These are phyloP conservation scores for Lethrus apterus DNA, from an alignment of 1,140 invertebrate genomes.

Conservation along the genomic window DNA sequence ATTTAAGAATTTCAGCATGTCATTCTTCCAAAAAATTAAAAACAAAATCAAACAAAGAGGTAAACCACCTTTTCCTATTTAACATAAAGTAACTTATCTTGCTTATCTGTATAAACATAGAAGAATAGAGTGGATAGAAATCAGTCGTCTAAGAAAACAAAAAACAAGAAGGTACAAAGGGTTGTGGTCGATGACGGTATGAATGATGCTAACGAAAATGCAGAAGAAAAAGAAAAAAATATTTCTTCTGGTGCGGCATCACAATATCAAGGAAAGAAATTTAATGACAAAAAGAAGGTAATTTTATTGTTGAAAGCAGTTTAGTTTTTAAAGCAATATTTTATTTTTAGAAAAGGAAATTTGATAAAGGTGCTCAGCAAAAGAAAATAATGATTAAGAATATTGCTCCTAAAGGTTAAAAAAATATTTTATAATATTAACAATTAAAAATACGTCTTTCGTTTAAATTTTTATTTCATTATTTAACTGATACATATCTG, in stretches of 20 bases:
- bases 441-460: neutral
- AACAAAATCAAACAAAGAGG: slow-evolving; percentile 2
- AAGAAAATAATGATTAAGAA: slow-evolving; percentile 7
- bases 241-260: too few species aligned
- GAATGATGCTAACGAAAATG: too few species aligned
- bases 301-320: neutral
- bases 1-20: slow-evolving; percentile 41
- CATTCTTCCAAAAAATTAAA: slow-evolving; percentile 10
- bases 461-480: neutral
- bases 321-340: neutral
- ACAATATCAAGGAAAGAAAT: slow-evolving; percentile 7
- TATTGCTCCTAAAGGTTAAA: neutral
- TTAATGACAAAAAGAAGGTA: neutral
- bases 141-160: neutral
- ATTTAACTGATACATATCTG: neutral
- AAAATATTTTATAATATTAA: neutral
- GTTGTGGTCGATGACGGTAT: neutral
- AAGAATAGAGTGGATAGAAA: neutral
- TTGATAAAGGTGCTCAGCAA: slow-evolving; percentile 4
- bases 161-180: neutral
- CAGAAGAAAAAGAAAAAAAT: too few species aligned
- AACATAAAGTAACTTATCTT: too few species aligned
- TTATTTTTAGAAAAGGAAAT: slow-evolving; percentile 4
- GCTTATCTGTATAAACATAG: neutral
- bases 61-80: too few species aligned